These are phyloP conservation scores for Dasyprocta punctata DNA, from an alignment of 2,113 vertebrate species.

Conservation along the genomic window DNA sequence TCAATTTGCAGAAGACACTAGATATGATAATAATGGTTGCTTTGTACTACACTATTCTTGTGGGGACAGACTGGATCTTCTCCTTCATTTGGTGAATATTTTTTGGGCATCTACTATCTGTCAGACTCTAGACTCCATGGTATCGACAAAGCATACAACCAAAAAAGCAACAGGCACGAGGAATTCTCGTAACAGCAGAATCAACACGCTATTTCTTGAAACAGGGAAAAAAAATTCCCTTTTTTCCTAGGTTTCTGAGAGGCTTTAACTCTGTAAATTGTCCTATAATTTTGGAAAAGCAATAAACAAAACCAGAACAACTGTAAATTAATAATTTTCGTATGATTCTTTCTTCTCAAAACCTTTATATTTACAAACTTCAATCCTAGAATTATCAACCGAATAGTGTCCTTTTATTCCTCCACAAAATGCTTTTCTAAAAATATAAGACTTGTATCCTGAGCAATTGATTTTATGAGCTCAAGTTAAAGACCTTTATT, in stretches of 20 bases:
- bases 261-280: not conserved
- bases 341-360: not conserved
- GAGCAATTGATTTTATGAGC: not conserved
- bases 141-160: not conserved
- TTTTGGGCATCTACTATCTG: not conserved
- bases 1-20: not conserved
- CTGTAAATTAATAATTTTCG: not conserved
- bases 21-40: not conserved
- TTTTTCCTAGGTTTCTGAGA: not conserved
- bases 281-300: constrained; percentile 20
- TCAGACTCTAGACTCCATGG: not conserved
- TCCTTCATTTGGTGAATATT: not conserved
- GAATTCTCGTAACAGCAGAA: not conserved
- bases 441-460: not conserved
- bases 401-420: not conserved
- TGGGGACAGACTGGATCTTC: not conserved
- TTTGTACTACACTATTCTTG: not conserved
- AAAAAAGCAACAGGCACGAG: not conserved
- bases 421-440: not conserved
- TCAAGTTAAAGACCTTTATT: constrained; percentile 37
- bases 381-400: not conserved
- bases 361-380: not conserved
- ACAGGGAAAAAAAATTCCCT: not conserved
- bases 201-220: not conserved
- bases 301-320: not conserved